Conservation (phyloP, 2,797 vertebrate species). For the Micropoecilia bifurca region DNA sequence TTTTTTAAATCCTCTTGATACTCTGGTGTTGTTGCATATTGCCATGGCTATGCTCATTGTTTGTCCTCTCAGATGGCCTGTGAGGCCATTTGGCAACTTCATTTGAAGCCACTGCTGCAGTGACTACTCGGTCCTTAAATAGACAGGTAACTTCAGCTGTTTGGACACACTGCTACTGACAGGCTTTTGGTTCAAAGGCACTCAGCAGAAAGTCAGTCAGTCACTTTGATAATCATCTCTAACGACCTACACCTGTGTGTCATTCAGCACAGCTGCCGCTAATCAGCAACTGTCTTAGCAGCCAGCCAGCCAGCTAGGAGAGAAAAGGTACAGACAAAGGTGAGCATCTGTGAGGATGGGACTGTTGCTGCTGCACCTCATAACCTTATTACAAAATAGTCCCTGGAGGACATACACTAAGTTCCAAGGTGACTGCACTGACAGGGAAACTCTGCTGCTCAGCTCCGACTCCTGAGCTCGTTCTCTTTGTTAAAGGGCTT, state of each 20-base stretch:
- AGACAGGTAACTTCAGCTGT: not conserved
- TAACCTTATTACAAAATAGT: constrained; percentile 35
- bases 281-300: constrained; percentile 31
- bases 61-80: not conserved
- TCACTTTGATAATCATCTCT: constrained; percentile 39
- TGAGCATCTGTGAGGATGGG: constrained; percentile 49
- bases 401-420: constrained; percentile 40
- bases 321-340: constrained; percentile 45
- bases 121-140: not conserved
- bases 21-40: not conserved
- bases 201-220: not conserved
- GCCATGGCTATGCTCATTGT: not conserved
- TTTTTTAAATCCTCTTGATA: not conserved
- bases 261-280: constrained; percentile 42
- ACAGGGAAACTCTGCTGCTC: constrained; percentile 6
- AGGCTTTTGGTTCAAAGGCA: not conserved
- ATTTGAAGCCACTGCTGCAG: not conserved
- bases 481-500: not conserved
- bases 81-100: not conserved
- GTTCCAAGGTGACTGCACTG: constrained; percentile 52
- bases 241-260: constrained; percentile 36
- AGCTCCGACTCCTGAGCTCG: not conserved
- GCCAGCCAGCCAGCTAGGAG: not conserved
- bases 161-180: not conserved
- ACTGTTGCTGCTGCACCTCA: not conserved